Conservation (phyloP, 2,797 vertebrate species). For the Telmatherina bonti region DNA sequence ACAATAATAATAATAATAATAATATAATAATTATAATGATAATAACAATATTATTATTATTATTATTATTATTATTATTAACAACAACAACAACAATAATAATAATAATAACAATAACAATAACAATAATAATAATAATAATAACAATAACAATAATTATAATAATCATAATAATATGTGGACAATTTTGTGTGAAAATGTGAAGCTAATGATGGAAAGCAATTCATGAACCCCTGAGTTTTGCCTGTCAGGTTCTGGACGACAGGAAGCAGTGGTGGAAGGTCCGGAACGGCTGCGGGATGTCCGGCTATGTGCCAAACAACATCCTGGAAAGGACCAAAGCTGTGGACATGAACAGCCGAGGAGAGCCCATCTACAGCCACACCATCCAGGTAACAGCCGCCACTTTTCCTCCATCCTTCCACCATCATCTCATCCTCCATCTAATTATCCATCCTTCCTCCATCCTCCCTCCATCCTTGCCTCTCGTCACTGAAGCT, state of each 20-base stretch:
- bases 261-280: slow-evolving; percentile 99
- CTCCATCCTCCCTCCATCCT: not conserved
- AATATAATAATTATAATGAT: too few relatives aligned
- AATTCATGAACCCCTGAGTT: not conserved
- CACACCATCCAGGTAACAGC: slow-evolving; percentile 89
- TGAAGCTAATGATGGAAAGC: too few relatives aligned
- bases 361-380: slow-evolving; percentile 88
- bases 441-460: not conserved
- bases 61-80: too few relatives aligned
- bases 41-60: too few relatives aligned
- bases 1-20: too few relatives aligned
- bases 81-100: too few relatives aligned
- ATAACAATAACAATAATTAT: too few relatives aligned
- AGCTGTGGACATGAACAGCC: slow-evolving; percentile 77
- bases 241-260: slow-evolving; percentile 89
- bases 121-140: too few relatives aligned
- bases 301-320: slow-evolving; percentile 95
- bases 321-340: slow-evolving; percentile 92
- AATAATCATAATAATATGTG: too few relatives aligned
- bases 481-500: slow-evolving; percentile 83
- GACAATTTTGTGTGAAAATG: too few relatives aligned
- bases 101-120: too few relatives aligned
- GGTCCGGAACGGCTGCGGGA: slow-evolving; percentile 87
- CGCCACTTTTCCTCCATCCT: not conserved
- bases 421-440: not conserved